Base-by-base conservation (phyloP, 1,140 invertebrate species). In the Mya arenaria region DNA sequence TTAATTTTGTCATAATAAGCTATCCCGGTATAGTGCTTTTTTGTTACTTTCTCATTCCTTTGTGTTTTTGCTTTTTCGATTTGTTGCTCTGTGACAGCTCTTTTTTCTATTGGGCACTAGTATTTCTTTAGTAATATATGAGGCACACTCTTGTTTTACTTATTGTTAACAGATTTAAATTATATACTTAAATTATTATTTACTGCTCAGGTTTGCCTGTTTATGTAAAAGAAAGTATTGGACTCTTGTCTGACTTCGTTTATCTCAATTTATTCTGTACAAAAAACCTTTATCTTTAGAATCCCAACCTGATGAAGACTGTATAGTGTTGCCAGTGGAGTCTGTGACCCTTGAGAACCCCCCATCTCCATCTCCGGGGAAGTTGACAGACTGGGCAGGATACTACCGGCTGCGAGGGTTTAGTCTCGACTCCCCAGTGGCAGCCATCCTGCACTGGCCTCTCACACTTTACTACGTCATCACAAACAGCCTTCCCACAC, bases 371-470 rank as follows among this genome's bases (percentile, higher is more conserved):
- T 23, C 28, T 19, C 13, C 32, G 0, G 39, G 62, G 3, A 55
- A 25, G 0, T 8, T 82, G 10, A 23, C 37, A 19, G 28, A 58
- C 82, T 89, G 88, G 88, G 13, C 36, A 17, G 55, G 34, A 1
- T 89, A 89, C 48, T 89, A 89, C 68, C 52, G 68, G 2, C 83
- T 55, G 56, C 32, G 86, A 25, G 85, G 86, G 5, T 88, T 89
- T 48, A 66, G 77, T 23, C 44, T 87, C 13, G 82, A 88, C 72
- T 88, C 86, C 6, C 88, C 88, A 15, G 68, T 88, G 4, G 83
- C 86, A 56, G 78, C 85, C n/a, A 36, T 89, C 8, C 74, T 89
- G 6, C 83, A 85, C 8, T 89, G 82, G 69, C 86, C 86, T 34
- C 71, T 89, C 23, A 88, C 88, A 3, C 28, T 89, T 34, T 87